Base-by-base conservation (phyloP, 2,888 invertebrate species). In the Diarsia dahlii region DNA sequence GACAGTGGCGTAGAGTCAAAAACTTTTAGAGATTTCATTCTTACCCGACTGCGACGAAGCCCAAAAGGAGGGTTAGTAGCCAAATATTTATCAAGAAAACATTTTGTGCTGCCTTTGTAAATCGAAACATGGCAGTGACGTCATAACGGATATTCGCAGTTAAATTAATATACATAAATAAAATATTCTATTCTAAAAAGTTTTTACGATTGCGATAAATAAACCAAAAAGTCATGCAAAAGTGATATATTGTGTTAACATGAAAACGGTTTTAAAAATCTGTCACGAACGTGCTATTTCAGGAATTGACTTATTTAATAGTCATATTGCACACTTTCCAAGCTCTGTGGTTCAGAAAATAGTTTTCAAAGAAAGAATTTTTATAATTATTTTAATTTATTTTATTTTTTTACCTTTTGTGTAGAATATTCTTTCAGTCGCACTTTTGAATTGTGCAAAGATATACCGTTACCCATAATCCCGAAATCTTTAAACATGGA, bases 311-410 rank as follows among this genome's bases (percentile, higher is more conserved):
- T 28, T 39, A 23, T 46, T 46, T 34, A 23, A 50, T 50, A 50
- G 15, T n/a, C 58, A 54, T 39, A 20, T 77, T 20, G 39, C n/a
- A n/a, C 15, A 56, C 6, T 13, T 74, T 82, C 64, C 10, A 60
- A 64, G 39, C 18, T 78, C 78, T 83, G 28, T 74, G 74, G 70
- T 28, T n/a, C 3, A 58, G 9, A 54, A 52, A 60, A 60, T 56
- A 60, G 28, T 71, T 71, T 50, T 23, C n/a, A 15, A 28, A 46
- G 56, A 15, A 28, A 46, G 56, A 52, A 39, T 39, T 39, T 39
- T 39, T 39, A 39, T 39, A 39, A 39, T 39, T 39, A 39, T 39
- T 39, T 39, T 8, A 39, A 39, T 39, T 6, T 8, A 39, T 39
- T 39, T 39, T 39, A 8, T 39, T 39, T 39, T 48, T 13, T 8